Conservation (phyloP, 2,797 vertebrate genomes). For the Anguilla megastoma region DNA sequence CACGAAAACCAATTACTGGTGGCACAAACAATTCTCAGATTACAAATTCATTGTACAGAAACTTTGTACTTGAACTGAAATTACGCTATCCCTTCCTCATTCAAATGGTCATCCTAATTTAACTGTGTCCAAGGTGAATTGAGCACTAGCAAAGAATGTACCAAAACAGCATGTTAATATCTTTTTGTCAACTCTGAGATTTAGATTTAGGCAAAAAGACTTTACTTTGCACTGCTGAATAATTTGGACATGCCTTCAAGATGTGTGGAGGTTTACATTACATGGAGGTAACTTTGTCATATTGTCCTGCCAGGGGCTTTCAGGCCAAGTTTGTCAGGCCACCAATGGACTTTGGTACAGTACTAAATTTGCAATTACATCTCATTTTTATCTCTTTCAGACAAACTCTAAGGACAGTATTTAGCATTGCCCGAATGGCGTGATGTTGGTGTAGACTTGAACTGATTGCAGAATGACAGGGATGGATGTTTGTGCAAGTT, state of each 20-base stretch:
- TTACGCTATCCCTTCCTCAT: background rate
- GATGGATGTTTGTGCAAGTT: background rate
- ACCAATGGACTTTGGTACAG: background rate
- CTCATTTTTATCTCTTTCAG: background rate
- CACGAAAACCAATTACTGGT: background rate
- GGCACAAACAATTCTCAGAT: background rate
- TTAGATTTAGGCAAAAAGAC: background rate
- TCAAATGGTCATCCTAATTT: background rate
- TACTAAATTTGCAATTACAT: background rate
- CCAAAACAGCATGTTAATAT: background rate
- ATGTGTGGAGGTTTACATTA: background rate
- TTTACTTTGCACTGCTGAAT: background rate
- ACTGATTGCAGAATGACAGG: conserved; percentile 13
- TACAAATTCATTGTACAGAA: background rate
- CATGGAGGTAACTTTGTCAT: background rate
- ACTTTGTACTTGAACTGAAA: background rate
- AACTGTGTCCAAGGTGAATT: background rate
- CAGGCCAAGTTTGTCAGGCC: background rate
- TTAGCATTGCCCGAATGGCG: background rate
- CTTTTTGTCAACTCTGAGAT: background rate
- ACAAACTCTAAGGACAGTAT: background rate
- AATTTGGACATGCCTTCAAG: background rate
- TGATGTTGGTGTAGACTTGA: background rate
- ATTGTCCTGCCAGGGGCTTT: background rate
- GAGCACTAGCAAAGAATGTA: background rate